Base-by-base conservation (phyloP, 2,113 vertebrate genomes). In the Nymphicus hollandicus region DNA sequence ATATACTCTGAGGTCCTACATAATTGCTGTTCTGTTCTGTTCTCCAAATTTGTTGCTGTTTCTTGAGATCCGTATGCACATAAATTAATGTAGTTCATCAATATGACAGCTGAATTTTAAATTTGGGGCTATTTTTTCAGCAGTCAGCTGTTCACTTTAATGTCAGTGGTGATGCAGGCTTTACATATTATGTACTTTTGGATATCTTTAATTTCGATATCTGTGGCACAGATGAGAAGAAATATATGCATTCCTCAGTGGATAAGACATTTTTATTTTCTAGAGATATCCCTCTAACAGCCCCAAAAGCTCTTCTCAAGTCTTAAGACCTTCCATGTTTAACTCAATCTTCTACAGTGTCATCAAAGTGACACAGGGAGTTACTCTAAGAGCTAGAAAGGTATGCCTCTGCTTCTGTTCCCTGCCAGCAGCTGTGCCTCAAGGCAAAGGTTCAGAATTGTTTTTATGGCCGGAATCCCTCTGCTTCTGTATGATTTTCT, bases 1-100 rank as follows among this genome's bases (percentile, higher is more conserved):
- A 24, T 52, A 68, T 73, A 44, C 43, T 70, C 37, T 39, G 47
- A 70, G 27, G 35, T 63, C 17, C 22, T 52, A 14, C 16, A 33
- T 88, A 89, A 66, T 93, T 66, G 78, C 11, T 35, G 28, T 46
- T 72, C 41, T 89, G 18, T 63, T 96, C 77, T 60, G 28, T 43
- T 82, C 41, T 78, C 68, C 88, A 70, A 89, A 72, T 91, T 70
- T 76, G 10, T 43, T 70, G 46, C 17, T 84, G n/a, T 73, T 91
- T 70, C 79, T 90, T 73, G 58, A 66, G 64, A 81, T 70, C 73
- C 64, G 24, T 66, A 72, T 63, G 74, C 85, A 93, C 28, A 82
- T 88, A 93, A 94, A 96, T 96, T 55, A 94, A 89, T 55, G 71
- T 31, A 63, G 91, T 95, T 78, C 33, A 83, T 94, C 90, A 90